phyloP scores from a whole-genome alignment of 2,888 invertebrate species.

The Siphlonurus alternatus region DNA sequence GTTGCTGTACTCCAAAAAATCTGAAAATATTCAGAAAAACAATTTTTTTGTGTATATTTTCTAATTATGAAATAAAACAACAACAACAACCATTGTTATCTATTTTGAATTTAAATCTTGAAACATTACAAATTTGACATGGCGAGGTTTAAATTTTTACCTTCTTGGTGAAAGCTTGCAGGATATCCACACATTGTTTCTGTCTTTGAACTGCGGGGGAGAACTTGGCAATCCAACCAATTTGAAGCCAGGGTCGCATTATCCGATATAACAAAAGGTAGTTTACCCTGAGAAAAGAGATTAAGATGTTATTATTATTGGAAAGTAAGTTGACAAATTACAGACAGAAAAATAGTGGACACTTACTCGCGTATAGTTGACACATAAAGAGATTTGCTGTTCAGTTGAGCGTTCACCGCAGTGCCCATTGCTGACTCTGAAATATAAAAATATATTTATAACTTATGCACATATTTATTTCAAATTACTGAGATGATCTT shows the following conservation, averaged over 20 bases:
- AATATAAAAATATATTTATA: not conserved
- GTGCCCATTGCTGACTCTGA: slow-evolving; percentile 6
- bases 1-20: too few species aligned
- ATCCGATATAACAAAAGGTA: slow-evolving; percentile 21
- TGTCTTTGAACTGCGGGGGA: slow-evolving; percentile 39
- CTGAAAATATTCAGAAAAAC: too few species aligned
- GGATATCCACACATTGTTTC: slow-evolving; percentile 33
- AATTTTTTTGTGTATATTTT: too few species aligned
- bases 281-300: slow-evolving; percentile 16
- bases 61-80: too few species aligned
- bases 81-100: too few species aligned
- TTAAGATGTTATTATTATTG: too few species aligned
- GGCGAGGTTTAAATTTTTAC: too few species aligned
- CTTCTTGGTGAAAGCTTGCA: slow-evolving; percentile 41
- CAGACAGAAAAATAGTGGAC: too few species aligned
- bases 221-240: slow-evolving; percentile 37
- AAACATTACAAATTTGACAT: too few species aligned
- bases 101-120: too few species aligned
- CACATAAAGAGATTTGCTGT: not conserved
- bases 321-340: too few species aligned
- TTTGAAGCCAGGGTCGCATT: slow-evolving; percentile 37
- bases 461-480: not conserved
- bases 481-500: not conserved
- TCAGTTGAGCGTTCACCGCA: slow-evolving; percentile 1
- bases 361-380: not conserved